Evolutionary conservation across 23 tunicate genomes (phyloP).

Genomic region (Halocynthia aurantium): DNA sequence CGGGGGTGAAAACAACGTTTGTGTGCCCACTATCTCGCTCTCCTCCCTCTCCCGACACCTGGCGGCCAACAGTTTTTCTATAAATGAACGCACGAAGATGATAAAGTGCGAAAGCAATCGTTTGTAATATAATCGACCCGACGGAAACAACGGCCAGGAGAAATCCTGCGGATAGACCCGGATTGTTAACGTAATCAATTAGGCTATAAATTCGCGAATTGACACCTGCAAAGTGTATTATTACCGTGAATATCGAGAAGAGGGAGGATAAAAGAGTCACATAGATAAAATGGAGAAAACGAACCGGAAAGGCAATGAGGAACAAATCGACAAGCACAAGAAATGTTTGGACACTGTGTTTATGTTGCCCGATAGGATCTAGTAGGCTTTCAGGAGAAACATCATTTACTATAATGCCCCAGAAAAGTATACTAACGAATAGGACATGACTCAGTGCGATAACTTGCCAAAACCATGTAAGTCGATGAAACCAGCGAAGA

Average conservation of each 20-base stretch:
- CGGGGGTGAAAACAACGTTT: not conserved
- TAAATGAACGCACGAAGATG: not conserved
- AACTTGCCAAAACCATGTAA: not conserved
- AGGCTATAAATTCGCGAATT: too few species aligned
- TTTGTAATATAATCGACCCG: too few species aligned
- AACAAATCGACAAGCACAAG: slow-evolving; percentile 4
- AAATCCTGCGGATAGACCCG: too few species aligned
- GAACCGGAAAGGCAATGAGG: slow-evolving; percentile 1
- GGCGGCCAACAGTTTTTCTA: not conserved
- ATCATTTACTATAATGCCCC: not conserved
- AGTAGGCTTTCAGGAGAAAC: not conserved
- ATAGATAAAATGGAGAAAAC: not conserved
- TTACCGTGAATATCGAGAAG: not conserved
- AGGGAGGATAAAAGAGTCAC: not conserved
- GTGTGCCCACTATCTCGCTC: slow-evolving; percentile 1
- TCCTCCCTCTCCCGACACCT: too few species aligned
- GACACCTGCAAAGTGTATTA: too few species aligned
- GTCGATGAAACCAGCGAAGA: slow-evolving; percentile 1
- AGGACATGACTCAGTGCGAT: not conserved
- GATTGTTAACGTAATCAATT: too few species aligned
- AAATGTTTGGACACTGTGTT: not conserved
- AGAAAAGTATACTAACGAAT: not conserved
- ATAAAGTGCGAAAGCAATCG: not conserved
- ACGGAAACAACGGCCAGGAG: not conserved
- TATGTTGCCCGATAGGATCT: not conserved